phyloP scores from a whole-genome alignment of 1,140 invertebrate species.

The Euborellia annulipes region DNA sequence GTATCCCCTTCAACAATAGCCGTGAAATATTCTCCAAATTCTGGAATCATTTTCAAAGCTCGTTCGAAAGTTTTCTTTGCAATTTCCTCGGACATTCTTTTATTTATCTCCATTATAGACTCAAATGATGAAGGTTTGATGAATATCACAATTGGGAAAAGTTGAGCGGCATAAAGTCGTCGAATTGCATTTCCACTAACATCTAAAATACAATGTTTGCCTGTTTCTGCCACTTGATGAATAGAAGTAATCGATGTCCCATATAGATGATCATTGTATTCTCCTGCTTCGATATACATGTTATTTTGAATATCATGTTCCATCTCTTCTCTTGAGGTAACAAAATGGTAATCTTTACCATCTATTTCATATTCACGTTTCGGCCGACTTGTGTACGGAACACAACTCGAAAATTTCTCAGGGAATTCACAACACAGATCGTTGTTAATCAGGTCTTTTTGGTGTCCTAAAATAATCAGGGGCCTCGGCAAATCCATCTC shows the following conservation, averaged over 20 bases:
- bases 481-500: slow-evolving; percentile 77
- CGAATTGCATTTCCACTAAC: slow-evolving; percentile 99
- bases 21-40: slow-evolving; percentile 99
- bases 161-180: slow-evolving; percentile 87
- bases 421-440: slow-evolving; percentile 97
- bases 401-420: slow-evolving; percentile 96
- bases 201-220: slow-evolving; percentile 98
- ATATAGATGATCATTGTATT: slow-evolving; percentile 99
- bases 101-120: slow-evolving; percentile 98
- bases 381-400: slow-evolving; percentile 94
- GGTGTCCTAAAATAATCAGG: slow-evolving; percentile 92
- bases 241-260: slow-evolving; percentile 96
- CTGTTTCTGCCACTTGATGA: slow-evolving; percentile 88
- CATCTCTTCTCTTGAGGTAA: slow-evolving; percentile 94
- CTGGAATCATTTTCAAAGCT: slow-evolving; percentile 92
- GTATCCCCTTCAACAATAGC: slow-evolving; percentile 94
- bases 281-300: slow-evolving; percentile 97
- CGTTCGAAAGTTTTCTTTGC: slow-evolving; percentile 94
- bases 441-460: slow-evolving; percentile 98
- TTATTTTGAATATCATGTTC: slow-evolving; percentile 97
- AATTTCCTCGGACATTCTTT: slow-evolving; percentile 94
- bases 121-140: slow-evolving; percentile 96
- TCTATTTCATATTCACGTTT: slow-evolving; percentile 95
- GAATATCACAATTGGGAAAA: slow-evolving; percentile 96
- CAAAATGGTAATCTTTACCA: slow-evolving; percentile 97